These are phyloP conservation scores for Archilochus colubris DNA, from an alignment of 2,113 vertebrate genomes.

Conservation along the genomic window DNA sequence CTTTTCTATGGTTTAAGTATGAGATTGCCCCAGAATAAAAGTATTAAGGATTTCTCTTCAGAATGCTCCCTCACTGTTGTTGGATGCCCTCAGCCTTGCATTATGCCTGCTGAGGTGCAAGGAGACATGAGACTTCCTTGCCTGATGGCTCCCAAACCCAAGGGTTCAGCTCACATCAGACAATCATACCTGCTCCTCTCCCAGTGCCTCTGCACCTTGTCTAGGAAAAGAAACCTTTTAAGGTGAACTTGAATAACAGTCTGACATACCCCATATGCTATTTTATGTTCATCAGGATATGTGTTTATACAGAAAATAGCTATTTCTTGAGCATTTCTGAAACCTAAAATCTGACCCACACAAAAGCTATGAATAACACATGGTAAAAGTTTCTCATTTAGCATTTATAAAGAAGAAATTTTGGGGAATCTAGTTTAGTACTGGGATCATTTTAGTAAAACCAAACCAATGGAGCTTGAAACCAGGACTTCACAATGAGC, in stretches of 20 bases:
- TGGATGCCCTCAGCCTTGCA: rapidly evolving
- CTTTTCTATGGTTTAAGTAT: background rate
- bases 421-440: background rate
- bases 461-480: background rate
- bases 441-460: background rate
- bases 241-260: background rate
- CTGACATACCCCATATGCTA: background rate
- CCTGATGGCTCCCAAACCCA: background rate
- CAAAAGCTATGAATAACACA: background rate
- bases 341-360: background rate
- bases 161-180: background rate
- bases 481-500: background rate
- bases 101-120: rapidly evolving
- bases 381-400: background rate
- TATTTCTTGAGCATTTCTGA: background rate
- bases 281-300: background rate
- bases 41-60: background rate
- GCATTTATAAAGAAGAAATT: background rate
- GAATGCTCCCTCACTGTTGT: background rate
- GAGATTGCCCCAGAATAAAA: background rate
- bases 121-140: background rate
- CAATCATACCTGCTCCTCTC: background rate
- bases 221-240: background rate
- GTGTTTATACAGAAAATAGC: background rate
- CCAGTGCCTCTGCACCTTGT: background rate